phyloP scores from a whole-genome alignment of 2,797 vertebrate genomes.

The Cuculus canorus region DNA sequence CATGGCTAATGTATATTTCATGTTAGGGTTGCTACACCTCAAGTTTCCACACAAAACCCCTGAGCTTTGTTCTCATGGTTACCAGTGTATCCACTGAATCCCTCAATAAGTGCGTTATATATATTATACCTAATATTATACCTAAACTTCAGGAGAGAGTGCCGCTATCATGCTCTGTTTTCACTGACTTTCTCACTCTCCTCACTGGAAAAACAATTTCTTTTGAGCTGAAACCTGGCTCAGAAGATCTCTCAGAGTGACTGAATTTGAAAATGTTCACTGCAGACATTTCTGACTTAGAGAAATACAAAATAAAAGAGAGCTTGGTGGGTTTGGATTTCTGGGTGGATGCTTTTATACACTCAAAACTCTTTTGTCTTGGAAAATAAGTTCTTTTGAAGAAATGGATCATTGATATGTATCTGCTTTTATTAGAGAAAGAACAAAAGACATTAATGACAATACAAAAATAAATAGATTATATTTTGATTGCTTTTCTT shows the following conservation, averaged over 20 bases:
- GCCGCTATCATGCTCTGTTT: not conserved
- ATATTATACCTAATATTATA: not conserved
- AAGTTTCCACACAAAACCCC: not conserved
- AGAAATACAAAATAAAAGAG: slow-evolving; percentile 12
- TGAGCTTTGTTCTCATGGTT: slow-evolving; percentile 41
- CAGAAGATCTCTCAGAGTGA: not conserved
- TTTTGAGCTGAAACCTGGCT: not conserved
- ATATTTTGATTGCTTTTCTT: not conserved
- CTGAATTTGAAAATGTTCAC: not conserved
- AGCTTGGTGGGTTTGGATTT: not conserved
- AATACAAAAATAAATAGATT: not conserved
- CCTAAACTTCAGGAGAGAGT: not conserved
- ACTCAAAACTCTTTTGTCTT: not conserved
- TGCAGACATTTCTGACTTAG: not conserved
- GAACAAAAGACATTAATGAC: not conserved
- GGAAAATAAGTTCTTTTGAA: not conserved
- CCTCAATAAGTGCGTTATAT: not conserved
- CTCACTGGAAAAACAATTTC: slow-evolving; percentile 1
- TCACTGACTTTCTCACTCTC: not conserved
- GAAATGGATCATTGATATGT: not conserved
- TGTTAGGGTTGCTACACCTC: not conserved
- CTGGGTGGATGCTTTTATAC: not conserved
- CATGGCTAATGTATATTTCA: slow-evolving; percentile 7
- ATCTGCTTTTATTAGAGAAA: slow-evolving; percentile 2
- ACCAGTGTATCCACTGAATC: not conserved